Conservation (phyloP, 2,797 vertebrate species). For the Hoplostethus mediterraneus region DNA sequence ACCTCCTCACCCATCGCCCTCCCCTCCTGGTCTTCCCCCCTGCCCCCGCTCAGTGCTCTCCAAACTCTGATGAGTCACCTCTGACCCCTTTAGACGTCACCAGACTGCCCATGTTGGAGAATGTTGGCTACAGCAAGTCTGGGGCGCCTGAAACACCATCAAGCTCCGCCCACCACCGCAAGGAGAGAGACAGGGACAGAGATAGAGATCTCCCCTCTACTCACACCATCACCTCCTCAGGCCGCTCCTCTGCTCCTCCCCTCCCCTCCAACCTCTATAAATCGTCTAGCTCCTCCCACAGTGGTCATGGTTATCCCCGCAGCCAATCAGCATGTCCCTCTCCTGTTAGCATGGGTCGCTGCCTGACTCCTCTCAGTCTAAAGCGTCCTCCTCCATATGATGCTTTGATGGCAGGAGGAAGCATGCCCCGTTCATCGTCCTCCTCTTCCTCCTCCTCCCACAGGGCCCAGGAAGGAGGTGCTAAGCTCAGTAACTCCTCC, state of each 20-base stretch:
- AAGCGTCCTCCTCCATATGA: slow-evolving; percentile 97
- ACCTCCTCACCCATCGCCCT: slow-evolving; percentile 93
- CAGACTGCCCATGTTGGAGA: slow-evolving; percentile 90
- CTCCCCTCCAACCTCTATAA: slow-evolving; percentile 92
- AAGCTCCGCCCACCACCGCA: slow-evolving; percentile 53
- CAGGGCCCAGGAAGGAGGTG: slow-evolving; percentile 86
- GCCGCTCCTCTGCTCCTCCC: slow-evolving; percentile 93
- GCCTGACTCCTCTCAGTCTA: slow-evolving; percentile 92
- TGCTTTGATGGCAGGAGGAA: slow-evolving; percentile 80
- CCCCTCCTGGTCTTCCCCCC: slow-evolving; percentile 92
- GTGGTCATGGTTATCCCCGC: slow-evolving; percentile 93
- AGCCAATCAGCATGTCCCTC: slow-evolving; percentile 96
- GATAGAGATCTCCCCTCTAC: slow-evolving; percentile 71
- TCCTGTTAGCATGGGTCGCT: slow-evolving; percentile 93
- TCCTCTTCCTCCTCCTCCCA: slow-evolving; percentile 88
- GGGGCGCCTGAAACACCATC: slow-evolving; percentile 44
- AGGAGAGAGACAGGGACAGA: slow-evolving; percentile 17
- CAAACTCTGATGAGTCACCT: slow-evolving; percentile 97
- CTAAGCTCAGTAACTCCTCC: slow-evolving; percentile 83
- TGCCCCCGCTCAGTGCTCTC: slow-evolving; percentile 93
- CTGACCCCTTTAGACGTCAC: slow-evolving; percentile 94
- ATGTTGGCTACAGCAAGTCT: slow-evolving; percentile 86
- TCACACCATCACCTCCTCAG: slow-evolving; percentile 87
- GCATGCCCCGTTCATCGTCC: slow-evolving; percentile 87
- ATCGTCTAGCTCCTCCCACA: slow-evolving; percentile 88